Evolutionary conservation across 2,113 vertebrate genomes (phyloP).

Genomic region (Elaphurus davidianus): DNA sequence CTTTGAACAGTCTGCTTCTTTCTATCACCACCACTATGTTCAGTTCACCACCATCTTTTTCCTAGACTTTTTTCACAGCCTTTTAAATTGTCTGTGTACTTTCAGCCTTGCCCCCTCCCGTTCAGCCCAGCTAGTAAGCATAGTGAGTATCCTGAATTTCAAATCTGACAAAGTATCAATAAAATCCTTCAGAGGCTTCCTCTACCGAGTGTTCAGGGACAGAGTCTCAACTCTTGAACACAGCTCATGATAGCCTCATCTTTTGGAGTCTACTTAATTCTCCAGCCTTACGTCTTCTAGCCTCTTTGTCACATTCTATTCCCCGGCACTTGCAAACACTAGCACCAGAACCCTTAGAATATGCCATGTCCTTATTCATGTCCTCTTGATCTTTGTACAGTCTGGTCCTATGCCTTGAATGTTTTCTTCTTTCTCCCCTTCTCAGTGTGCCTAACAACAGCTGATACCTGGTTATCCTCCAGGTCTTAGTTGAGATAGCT

Average conservation of each 20-base stretch:
- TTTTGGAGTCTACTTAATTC: neutral
- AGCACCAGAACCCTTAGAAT: neutral
- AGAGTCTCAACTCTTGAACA: neutral
- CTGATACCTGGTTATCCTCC: neutral
- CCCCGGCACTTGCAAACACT: neutral
- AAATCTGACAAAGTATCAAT: neutral
- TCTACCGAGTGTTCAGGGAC: neutral
- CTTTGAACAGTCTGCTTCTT: neutral
- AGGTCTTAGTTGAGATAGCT: neutral
- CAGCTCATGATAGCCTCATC: neutral
- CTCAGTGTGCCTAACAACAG: neutral
- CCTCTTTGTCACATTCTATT: neutral
- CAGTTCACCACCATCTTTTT: neutral
- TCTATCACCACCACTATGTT: neutral
- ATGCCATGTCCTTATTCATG: neutral
- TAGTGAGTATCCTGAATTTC: neutral
- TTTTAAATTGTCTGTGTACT: neutral
- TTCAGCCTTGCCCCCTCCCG: neutral
- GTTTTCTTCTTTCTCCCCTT: neutral
- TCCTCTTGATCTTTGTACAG: neutral
- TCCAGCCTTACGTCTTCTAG: neutral
- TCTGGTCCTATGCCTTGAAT: neutral
- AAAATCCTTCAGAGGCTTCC: neutral
- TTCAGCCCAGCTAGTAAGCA: neutral
- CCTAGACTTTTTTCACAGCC: neutral